phyloP scores from a whole-genome alignment of 1,140 invertebrate genomes.

The Adoxophyes honmai region DNA sequence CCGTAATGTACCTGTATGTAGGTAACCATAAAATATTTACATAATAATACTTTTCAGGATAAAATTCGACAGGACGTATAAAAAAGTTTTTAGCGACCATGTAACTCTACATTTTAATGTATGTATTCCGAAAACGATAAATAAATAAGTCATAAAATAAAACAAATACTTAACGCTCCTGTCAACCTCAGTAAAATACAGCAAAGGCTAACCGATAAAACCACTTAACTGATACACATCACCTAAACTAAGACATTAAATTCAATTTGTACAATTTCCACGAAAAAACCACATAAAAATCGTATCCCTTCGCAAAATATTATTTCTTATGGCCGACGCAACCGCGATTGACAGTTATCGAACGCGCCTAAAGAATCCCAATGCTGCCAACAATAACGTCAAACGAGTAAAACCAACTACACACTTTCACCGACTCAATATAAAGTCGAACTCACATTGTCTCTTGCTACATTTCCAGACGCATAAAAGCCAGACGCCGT shows the following conservation, averaged over 20 bases:
- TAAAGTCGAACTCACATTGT: neutral
- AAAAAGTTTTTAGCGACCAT: too few species aligned
- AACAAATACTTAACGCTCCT: too few species aligned
- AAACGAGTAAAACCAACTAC: neutral
- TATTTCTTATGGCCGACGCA: slow-evolving; percentile 55
- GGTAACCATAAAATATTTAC: too few species aligned
- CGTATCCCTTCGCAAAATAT: slow-evolving; percentile 54
- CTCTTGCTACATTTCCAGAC: slow-evolving; percentile 30
- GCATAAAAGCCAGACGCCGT: slow-evolving; percentile 46
- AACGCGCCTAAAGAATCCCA: slow-evolving; percentile 65
- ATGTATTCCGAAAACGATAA: too few species aligned
- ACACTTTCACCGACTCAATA: neutral
- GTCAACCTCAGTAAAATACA: too few species aligned
- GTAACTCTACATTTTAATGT: too few species aligned
- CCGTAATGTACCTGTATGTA: too few species aligned
- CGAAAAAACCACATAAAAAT: slow-evolving; percentile 52
- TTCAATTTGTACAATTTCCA: slow-evolving; percentile 59
- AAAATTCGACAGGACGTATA: too few species aligned
- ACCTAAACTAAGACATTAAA: slow-evolving; percentile 29
- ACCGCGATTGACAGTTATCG: slow-evolving; percentile 67
- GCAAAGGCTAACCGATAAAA: too few species aligned
- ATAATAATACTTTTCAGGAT: too few species aligned
- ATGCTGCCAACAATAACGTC: slow-evolving; percentile 24
- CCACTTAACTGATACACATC: slow-evolving; percentile 1
- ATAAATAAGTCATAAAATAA: too few species aligned